These are phyloP conservation scores for Solenopsis invicta DNA, from an alignment of 1,140 invertebrate genomes.

Conservation along the genomic window DNA sequence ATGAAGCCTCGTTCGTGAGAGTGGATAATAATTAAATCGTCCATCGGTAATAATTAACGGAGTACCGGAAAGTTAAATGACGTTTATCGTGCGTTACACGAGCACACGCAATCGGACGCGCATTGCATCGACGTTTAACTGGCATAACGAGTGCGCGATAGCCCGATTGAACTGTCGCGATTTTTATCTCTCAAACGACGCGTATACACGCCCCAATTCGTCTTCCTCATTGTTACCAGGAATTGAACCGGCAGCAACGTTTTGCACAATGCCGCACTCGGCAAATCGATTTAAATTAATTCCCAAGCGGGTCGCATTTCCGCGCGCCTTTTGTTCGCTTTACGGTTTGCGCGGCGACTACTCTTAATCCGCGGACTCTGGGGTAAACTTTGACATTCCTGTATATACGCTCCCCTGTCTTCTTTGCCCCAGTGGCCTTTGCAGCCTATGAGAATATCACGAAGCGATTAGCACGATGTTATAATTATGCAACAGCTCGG, in stretches of 20 bases:
- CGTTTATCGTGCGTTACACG: conserved; percentile 46
- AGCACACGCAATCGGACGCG: conserved; percentile 37
- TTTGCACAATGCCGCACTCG: conserved; percentile 19
- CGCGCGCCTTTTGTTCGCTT: conserved; percentile 1
- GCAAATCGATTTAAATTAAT: conserved; percentile 43
- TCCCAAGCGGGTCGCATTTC: conserved; percentile 17
- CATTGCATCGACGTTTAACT: conserved; percentile 57
- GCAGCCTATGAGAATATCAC: conserved; percentile 34
- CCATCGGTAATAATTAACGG: conserved; percentile 55
- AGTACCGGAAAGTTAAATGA: conserved; percentile 56
- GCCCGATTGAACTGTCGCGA: conserved; percentile 39
- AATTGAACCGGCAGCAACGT: neutral
- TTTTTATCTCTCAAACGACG: conserved; percentile 51
- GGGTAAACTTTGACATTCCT: conserved; percentile 58
- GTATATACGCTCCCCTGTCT: conserved; percentile 24
- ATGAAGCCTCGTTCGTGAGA: conserved; percentile 58
- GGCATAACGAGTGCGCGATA: conserved; percentile 60
- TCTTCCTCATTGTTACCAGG: conserved; percentile 44
- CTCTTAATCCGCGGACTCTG: conserved; percentile 26
- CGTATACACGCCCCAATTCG: conserved; percentile 46
- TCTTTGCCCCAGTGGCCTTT: conserved; percentile 74
- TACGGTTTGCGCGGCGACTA: neutral
- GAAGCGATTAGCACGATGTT: conserved; percentile 21
- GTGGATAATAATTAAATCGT: conserved; percentile 59
- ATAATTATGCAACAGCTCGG: conserved; percentile 32